phyloP scores from a whole-genome alignment of 2,888 invertebrate species.

The Periphyllus acericola region DNA sequence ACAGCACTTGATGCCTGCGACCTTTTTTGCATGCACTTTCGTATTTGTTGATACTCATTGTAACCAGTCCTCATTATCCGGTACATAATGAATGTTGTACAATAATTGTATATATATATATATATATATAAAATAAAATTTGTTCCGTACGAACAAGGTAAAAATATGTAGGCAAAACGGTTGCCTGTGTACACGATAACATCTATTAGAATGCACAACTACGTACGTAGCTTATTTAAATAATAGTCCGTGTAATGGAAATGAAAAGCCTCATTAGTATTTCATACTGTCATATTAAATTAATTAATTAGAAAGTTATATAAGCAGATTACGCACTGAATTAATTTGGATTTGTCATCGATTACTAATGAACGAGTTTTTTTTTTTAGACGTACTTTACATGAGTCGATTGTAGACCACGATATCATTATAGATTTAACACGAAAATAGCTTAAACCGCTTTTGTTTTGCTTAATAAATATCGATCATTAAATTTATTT shows the following conservation, averaged over 20 bases:
- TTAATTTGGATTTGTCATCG: not conserved
- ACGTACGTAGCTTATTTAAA: not conserved
- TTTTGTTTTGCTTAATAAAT: no score
- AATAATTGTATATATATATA: not conserved
- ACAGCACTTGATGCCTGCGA: not conserved
- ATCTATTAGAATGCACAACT: constrained; percentile 6
- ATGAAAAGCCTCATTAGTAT: not conserved
- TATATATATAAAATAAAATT: not conserved
- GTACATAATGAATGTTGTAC: not conserved
- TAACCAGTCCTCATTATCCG: constrained; percentile 35
- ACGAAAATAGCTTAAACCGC: no score
- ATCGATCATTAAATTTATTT: no score
- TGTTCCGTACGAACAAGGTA: not conserved
- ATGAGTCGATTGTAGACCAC: not conserved
- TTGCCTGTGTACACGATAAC: not conserved
- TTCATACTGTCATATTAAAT: not conserved
- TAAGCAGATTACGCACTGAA: not conserved
- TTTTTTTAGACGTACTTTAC: not conserved
- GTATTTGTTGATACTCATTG: constrained; percentile 3
- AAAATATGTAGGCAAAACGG: not conserved
- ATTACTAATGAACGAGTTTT: not conserved
- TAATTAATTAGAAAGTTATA: constrained; percentile 5
- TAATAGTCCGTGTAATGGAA: not conserved
- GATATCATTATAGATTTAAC: not conserved
- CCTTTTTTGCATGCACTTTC: constrained; percentile 28